These are phyloP conservation scores for Enoplolaimus lenunculus DNA, from an alignment of 2,888 invertebrate species.

Conservation along the genomic window DNA sequence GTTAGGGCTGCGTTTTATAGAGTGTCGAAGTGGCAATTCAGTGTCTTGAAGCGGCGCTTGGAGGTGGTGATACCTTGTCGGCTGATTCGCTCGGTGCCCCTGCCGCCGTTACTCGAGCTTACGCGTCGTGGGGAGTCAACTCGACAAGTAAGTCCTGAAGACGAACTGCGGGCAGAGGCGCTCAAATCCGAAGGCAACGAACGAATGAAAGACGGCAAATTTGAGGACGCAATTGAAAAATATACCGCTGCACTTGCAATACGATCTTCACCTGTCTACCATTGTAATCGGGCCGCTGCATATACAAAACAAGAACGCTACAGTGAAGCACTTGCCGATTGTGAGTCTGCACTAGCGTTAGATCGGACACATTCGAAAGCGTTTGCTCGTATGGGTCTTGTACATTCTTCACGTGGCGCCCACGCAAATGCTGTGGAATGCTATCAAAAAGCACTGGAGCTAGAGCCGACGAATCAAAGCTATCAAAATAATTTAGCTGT, in stretches of 20 bases:
- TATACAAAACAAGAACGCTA: constrained; percentile 74
- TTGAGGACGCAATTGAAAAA: constrained; percentile 61
- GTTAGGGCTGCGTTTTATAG: no score
- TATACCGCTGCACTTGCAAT: constrained; percentile 77
- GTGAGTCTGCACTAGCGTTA: constrained; percentile 68
- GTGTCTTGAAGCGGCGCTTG: constrained; percentile 79
- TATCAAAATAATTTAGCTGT: constrained; percentile 71
- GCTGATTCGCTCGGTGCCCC: constrained; percentile 42
- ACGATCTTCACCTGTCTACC: constrained; percentile 76
- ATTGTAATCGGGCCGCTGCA: constrained; percentile 90
- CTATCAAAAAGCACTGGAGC: constrained; percentile 68
- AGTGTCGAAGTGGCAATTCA: constrained; percentile 84
- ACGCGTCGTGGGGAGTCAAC: neutral
- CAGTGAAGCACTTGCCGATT: constrained; percentile 71
- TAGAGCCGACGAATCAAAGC: constrained; percentile 81
- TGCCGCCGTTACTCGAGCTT: constrained; percentile 5
- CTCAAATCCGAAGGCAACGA: constrained; percentile 67
- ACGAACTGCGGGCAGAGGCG: constrained; percentile 56
- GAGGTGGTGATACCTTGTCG: constrained; percentile 56
- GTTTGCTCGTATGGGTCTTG: constrained; percentile 75
- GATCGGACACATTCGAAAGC: constrained; percentile 88
- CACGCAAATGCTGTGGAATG: constrained; percentile 69
- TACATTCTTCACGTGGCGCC: constrained; percentile 65
- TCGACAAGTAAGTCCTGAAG: constrained; percentile 33
- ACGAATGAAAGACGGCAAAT: constrained; percentile 67